phyloP scores from a whole-genome alignment of 2,113 vertebrate species.

The Prinia subflava region DNA sequence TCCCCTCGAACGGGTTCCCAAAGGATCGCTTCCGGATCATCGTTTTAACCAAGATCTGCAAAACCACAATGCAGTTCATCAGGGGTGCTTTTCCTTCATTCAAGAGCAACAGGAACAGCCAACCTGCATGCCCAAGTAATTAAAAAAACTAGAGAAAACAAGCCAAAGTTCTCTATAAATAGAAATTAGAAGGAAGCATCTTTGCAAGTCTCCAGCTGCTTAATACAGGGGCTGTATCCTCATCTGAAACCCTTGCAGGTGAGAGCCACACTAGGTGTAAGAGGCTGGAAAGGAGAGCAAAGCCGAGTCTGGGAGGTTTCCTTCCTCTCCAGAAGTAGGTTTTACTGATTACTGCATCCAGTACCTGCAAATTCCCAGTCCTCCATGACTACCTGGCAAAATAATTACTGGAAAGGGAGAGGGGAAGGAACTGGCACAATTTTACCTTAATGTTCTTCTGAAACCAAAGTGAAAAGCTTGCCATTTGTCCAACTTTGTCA shows the following conservation, averaged over 20 bases:
- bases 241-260: not conserved
- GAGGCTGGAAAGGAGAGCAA: not conserved
- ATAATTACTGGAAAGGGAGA: not conserved
- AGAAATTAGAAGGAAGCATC: not conserved
- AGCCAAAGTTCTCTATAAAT: not conserved
- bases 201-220: not conserved
- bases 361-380: not conserved
- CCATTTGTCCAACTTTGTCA: not conserved
- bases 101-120: not conserved
- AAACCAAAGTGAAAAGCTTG: not conserved
- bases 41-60: slow-evolving; percentile 93
- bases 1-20: slow-evolving; percentile 93
- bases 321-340: not conserved
- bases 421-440: not conserved
- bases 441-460: not conserved
- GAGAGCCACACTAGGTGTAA: not conserved
- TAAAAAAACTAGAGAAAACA: not conserved
- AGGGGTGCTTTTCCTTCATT: not conserved
- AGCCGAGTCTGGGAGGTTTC: not conserved
- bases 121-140: not conserved
- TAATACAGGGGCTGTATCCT: not conserved
- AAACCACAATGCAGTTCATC: not conserved
- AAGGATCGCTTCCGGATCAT: slow-evolving; percentile 98
- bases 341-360: not conserved
- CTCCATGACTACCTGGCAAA: not conserved